These are phyloP conservation scores for Scytalopus superciliaris DNA, from an alignment of 2,113 vertebrate species.

Conservation along the genomic window DNA sequence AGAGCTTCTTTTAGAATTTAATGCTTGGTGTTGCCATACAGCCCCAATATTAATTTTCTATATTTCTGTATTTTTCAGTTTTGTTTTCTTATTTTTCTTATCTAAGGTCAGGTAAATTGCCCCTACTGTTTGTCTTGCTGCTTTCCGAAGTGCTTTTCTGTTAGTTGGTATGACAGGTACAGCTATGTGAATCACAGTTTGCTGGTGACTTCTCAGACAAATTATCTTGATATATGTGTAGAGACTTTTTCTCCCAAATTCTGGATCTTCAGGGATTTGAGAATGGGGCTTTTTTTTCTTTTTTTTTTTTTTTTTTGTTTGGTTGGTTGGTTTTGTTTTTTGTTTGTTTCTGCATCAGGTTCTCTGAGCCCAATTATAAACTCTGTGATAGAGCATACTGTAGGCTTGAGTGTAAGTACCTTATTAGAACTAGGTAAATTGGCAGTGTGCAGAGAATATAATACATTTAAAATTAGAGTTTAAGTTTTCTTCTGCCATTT, in stretches of 20 bases:
- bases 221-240: constrained; percentile 29
- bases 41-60: neutral
- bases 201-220: constrained; percentile 14
- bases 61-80: neutral
- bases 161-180: neutral
- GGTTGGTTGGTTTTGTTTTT: no score
- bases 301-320: no score
- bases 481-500: neutral
- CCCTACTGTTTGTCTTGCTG: constrained; percentile 16
- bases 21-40: neutral
- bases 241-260: neutral
- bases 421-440: neutral
- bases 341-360: neutral
- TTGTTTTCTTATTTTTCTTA: constrained; percentile 21
- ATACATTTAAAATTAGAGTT: neutral
- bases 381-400: neutral
- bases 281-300: neutral
- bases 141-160: constrained; percentile 17
- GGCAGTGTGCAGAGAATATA: neutral
- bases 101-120: constrained; percentile 1
- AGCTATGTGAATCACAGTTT: neutral
- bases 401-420: neutral
- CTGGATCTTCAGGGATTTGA: neutral
- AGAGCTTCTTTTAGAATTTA: neutral
- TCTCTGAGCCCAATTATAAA: neutral